Base-by-base conservation (phyloP, 2,797 vertebrate genomes). In the Esox lucius region DNA sequence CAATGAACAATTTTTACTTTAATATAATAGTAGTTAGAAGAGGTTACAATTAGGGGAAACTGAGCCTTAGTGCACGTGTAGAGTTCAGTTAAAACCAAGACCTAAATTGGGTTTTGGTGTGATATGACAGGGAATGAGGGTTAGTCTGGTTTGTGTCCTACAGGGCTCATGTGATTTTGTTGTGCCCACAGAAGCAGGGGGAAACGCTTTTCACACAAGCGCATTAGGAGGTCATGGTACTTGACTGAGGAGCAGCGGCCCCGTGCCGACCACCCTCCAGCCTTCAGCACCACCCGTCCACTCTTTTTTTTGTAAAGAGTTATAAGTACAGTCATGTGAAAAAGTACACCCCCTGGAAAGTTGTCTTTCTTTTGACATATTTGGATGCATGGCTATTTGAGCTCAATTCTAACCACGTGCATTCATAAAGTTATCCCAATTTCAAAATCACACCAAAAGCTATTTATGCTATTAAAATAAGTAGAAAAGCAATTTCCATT, bases 151-250 rank as follows among this genome's bases (percentile, higher is more conserved):
- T 19, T n/a, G 0, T 17, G 51, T 53, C 56, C 56, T 59, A 56
- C 56, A 22, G n/a, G 22, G 56, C 56, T 59, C 56, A 59, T 72
- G 75, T 70, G 82, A 81, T 78, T 67, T 72, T 81, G 74, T 78
- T 81, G 71, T 76, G 71, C 56, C 56, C 75, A 72, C 70, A 35
- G 81, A 61, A 81, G 78, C 49, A 78, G 28, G 71, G 69, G 69
- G n/a, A 7, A 75, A 74, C 78, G 79, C 74, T 81, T 79, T 80
- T 33, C 56, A 75, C 76, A 51, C 80, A 84, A 73, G 76, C 17
- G 11, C 66, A 81, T 84, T 81, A 73, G 78, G 75, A 81, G 81
- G 82, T 75, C 67, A 74, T 3, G 39, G 69, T 51, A 70, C 75
- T 39, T 28, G 69, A 19, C 75, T 70, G 70, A 26, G 71, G 76